Conservation (phyloP, 2,797 vertebrate species). For the Lagodon rhomboides region DNA sequence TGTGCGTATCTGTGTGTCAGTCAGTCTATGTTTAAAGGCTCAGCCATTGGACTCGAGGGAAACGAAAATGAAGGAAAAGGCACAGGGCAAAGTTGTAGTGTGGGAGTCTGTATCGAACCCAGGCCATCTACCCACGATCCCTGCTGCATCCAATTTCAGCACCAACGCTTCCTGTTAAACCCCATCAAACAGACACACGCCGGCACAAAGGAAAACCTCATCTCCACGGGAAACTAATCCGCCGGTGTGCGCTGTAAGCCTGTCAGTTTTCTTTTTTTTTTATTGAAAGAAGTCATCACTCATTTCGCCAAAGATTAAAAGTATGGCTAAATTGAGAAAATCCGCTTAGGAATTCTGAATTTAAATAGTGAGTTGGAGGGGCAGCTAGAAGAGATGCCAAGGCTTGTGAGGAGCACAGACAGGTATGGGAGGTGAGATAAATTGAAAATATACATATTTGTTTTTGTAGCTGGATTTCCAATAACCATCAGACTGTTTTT, state of each 20-base stretch:
- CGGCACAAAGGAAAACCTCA: conserved; percentile 98
- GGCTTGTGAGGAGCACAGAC: conserved; percentile 68
- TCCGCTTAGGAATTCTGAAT: conserved; percentile 99
- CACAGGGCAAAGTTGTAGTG: conserved; percentile 87
- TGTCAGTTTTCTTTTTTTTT: conserved; percentile 87
- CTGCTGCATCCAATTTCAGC: conserved; percentile 99
- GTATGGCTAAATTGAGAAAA: conserved; percentile 99
- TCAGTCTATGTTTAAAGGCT: conserved; percentile 69
- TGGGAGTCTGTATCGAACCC: conserved; percentile 95
- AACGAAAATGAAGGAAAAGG: conserved; percentile 73
- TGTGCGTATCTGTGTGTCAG: conserved; percentile 54
- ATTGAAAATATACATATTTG: conserved; percentile 86
- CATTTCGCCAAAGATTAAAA: conserved; percentile 99
- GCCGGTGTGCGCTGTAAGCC: conserved; percentile 96
- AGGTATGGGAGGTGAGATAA: conserved; percentile 84
- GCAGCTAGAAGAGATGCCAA: conserved; percentile 73
- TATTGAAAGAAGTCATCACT: conserved; percentile 99
- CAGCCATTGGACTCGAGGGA: conserved; percentile 70
- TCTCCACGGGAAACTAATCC: conserved; percentile 99
- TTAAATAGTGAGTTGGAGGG: conserved; percentile 92
- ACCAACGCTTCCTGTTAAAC: conserved; percentile 98
- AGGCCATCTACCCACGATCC: conserved; percentile 96
- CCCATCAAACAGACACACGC: conserved; percentile 99
- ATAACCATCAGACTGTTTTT: conserved; percentile 70
- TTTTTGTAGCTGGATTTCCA: conserved; percentile 81